Evolutionary conservation across 2,888 invertebrate genomes (phyloP).

Genomic region (Lissocephala sabroskyi): DNA sequence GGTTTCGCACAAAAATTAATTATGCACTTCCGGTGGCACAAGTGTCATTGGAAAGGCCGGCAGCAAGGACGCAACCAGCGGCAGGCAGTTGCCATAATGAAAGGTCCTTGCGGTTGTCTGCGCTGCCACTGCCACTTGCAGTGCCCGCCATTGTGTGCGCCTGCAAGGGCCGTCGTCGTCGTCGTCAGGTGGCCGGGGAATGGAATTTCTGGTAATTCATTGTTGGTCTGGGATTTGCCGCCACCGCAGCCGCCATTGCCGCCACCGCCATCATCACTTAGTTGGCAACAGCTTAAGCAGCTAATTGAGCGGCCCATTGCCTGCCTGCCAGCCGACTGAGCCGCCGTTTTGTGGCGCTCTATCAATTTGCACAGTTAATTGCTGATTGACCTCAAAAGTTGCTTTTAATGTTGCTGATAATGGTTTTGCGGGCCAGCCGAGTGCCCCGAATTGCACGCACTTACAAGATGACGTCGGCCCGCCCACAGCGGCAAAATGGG

Average conservation of each 20-base stretch:
- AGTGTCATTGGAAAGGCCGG: slow-evolving; percentile 4
- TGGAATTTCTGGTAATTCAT: background rate
- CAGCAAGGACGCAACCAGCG: slow-evolving; percentile 7
- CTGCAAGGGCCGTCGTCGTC: too few relatives aligned
- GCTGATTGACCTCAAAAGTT: slow-evolving; percentile 60
- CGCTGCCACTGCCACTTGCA: background rate
- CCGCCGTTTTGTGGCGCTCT: slow-evolving; percentile 15
- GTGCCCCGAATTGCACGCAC: background rate
- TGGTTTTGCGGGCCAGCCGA: slow-evolving; percentile 6
- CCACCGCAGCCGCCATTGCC: slow-evolving; percentile 7
- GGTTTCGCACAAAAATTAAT: slow-evolving; percentile 51
- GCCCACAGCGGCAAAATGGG: too few relatives aligned
- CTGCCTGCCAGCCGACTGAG: background rate
- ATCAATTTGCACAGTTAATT: slow-evolving; percentile 61
- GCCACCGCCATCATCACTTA: slow-evolving; percentile 15
- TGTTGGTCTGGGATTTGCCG: background rate
- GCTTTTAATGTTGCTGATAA: slow-evolving; percentile 33
- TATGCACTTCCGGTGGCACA: slow-evolving; percentile 39
- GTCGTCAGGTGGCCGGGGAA: too few relatives aligned
- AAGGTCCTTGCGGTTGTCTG: slow-evolving; percentile 39
- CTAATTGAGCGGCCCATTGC: slow-evolving; percentile 58
- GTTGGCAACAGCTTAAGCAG: slow-evolving; percentile 15
- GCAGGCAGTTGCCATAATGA: slow-evolving; percentile 34
- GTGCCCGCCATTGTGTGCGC: slow-evolving; percentile 19
- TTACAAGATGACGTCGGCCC: too few relatives aligned